Base-by-base conservation (phyloP, 2,113 vertebrate genomes). In the Pteropus alecto region DNA sequence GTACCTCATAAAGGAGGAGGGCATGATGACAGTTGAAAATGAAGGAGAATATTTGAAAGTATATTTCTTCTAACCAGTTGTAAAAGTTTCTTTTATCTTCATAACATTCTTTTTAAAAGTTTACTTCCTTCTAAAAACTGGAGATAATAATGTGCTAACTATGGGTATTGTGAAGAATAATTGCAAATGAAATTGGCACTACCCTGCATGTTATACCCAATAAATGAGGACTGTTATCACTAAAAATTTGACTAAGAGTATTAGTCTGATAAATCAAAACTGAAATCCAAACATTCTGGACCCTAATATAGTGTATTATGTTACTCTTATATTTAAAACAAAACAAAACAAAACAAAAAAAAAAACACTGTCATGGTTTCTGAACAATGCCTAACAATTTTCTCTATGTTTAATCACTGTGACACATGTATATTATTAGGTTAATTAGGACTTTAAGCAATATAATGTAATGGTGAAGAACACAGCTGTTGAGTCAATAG, bases 51-150 rank as follows among this genome's bases (percentile, higher is more conserved):
- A 79, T 71, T 54, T 93, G 35, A 77, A 95, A 65, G 43, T 43
- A 19, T 58, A 67, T 93, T 88, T 96, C 65, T 84, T 92, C 58
- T 77, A 56, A 54, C 30, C 30, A 87, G 15, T 65, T 86, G 61
- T 82, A 48, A 96, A 87, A 60, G 56, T 10, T 79, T 95, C 38
- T 73, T 84, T 95, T 87, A 12, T 91, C 38, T 90, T 87, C 19
- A n/a, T 70, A 90, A 30, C 78, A 68, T 46, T 92, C 19, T 54
- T 81, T 93, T 71, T 54, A 28, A 85, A 93, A 56, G 38, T 63
- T 94, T 90, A 41, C 48, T 79, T 58, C 60, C 35, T 93, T 95
- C 60, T 87, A 70, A 81, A 19, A 81, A 76, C 54, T 35, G 43
- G 14, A 68, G 13, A 79, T 71, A 73, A 51, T 87, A 70, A 43